A percentile compares a stretch with the other conserved stretches of the same genome.
Evolutionary conservation across 2,888 invertebrate species (phyloP).

Genomic region (Lepidonotus clava): DNA sequence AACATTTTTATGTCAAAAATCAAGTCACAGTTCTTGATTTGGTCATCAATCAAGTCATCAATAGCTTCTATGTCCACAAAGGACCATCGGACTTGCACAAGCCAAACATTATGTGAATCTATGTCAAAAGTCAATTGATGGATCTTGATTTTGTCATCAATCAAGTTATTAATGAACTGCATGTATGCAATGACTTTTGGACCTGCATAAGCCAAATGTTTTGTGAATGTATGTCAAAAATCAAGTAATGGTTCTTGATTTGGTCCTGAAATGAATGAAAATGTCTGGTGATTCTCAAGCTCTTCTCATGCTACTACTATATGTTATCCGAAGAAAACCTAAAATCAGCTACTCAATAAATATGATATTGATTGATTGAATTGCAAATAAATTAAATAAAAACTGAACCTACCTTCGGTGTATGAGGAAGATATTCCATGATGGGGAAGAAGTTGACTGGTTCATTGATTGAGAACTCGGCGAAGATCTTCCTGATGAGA

Average conservation of each 20-base stretch:
- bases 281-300: no score
- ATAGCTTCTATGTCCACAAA: not conserved
- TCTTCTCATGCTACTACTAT: no score
- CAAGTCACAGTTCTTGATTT: not conserved
- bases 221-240: no score
- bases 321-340: no score
- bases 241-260: no score
- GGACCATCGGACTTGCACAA: not conserved
- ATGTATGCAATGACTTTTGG: no score
- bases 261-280: no score
- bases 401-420: not conserved
- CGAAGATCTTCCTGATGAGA: not conserved
- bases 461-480: not conserved
- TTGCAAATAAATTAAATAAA: no score
- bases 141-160: not conserved
- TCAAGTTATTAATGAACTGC: constrained; percentile 1
- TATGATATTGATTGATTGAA: no score
- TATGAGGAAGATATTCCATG: not conserved
- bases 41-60: constrained; percentile 2
- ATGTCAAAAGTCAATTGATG: not conserved
- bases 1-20: not conserved
- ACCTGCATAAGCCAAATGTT: no score
- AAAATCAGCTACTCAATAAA: no score
- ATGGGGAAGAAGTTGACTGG: constrained; percentile 14
- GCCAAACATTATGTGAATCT: no score